phyloP scores from a whole-genome alignment of 2,797 vertebrate species.

The Malacoctenus gilli region DNA sequence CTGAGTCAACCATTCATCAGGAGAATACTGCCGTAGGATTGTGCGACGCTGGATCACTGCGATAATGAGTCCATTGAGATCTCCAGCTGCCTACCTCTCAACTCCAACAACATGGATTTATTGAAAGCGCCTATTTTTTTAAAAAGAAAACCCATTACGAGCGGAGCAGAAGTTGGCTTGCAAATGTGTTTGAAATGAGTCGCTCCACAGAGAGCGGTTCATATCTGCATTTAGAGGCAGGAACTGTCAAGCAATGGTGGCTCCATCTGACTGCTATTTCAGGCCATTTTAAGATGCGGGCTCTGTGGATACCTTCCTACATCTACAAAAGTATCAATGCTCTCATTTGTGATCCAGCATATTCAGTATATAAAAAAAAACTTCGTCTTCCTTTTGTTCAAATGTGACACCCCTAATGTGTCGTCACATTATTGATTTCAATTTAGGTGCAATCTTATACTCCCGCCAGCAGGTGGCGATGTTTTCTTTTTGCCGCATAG shows the following conservation, averaged over 20 bases:
- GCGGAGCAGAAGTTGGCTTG: not conserved
- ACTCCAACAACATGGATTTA: conserved; percentile 2
- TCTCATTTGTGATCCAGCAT: no score
- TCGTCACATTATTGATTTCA: no score
- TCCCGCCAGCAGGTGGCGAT: no score
- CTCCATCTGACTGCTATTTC: conserved; percentile 1
- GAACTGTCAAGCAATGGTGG: not conserved
- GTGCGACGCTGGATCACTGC: conserved; percentile 7
- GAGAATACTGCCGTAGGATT: conserved; percentile 2
- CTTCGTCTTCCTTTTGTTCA: no score
- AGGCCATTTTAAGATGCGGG: no score
- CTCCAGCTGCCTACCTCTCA: conserved; percentile 3
- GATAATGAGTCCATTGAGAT: conserved; percentile 29
- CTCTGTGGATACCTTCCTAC: no score
- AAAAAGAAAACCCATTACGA: conserved; percentile 10
- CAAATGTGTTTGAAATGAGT: conserved; percentile 9
- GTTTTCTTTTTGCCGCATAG: no score
- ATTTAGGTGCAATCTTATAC: no score
- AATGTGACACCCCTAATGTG: no score
- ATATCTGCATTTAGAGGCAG: not conserved
- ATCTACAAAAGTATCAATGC: no score
- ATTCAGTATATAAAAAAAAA: no score
- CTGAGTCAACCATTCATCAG: conserved; percentile 8
- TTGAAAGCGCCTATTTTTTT: conserved; percentile 13
- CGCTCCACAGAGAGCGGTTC: not conserved